A percentile compares a stretch with the other conserved stretches of the same genome.
Evolutionary conservation across 2,797 vertebrate species (phyloP).

Genomic region (Anableps anableps): DNA sequence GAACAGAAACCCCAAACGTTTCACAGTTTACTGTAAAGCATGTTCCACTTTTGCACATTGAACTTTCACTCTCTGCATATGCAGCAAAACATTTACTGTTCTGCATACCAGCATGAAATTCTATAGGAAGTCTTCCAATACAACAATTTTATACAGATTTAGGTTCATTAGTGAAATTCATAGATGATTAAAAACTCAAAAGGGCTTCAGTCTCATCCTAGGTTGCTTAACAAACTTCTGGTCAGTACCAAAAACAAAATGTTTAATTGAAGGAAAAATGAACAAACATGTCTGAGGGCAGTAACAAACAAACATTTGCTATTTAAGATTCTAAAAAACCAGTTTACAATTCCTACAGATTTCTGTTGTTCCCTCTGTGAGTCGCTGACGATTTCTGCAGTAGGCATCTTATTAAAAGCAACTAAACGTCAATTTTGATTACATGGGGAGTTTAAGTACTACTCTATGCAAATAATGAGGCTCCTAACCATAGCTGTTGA

Average conservation of each 20-base stretch:
- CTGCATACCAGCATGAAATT: constrained; percentile 1
- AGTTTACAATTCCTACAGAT: neutral
- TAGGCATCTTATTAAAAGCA: neutral
- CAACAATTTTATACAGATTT: neutral
- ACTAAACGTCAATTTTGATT: constrained; percentile 1
- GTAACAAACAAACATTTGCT: neutral
- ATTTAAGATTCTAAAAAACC: neutral
- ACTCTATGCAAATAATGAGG: constrained; percentile 6
- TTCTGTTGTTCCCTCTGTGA: neutral
- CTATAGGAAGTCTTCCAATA: neutral
- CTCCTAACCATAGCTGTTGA: neutral
- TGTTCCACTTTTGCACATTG: constrained; percentile 23
- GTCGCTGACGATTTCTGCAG: neutral
- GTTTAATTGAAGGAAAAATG: neutral
- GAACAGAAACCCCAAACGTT: constrained; percentile 47
- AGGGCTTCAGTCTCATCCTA: neutral
- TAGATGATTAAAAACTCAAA: neutral
- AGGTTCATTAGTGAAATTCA: neutral
- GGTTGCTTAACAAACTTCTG: neutral
- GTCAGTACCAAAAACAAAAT: neutral
- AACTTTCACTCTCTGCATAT: constrained; percentile 14
- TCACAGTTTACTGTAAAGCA: constrained; percentile 29
- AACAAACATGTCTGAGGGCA: neutral
- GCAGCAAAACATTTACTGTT: constrained; percentile 6
- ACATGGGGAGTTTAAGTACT: constrained; percentile 4